A percentile compares a stretch with the other conserved stretches of the same genome.
Evolutionary conservation across 2,797 vertebrate species (phyloP).

Genomic region (Centropyge bicolor): DNA sequence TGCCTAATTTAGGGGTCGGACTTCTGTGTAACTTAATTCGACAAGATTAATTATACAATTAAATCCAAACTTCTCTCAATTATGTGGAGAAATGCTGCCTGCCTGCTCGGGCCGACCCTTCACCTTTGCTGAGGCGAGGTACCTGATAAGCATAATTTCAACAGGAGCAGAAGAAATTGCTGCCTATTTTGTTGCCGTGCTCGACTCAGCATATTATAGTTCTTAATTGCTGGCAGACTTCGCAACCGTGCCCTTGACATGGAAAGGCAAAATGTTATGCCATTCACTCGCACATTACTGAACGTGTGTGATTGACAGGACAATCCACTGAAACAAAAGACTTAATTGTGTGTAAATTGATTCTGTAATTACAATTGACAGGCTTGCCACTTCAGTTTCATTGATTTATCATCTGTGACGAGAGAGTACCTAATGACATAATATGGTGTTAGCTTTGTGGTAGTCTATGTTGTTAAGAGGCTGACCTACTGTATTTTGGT

Average conservation of each 20-base stretch:
- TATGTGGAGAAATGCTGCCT: conserved; percentile 92
- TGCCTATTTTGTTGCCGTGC: conserved; percentile 83
- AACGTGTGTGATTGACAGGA: conserved; percentile 78
- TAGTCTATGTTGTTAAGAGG: conserved; percentile 9
- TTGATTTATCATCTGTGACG: conserved; percentile 72
- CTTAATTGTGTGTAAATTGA: conserved; percentile 82
- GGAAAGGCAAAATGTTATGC: conserved; percentile 74
- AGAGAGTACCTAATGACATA: conserved; percentile 66
- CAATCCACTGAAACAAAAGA: conserved; percentile 81
- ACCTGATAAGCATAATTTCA: conserved; percentile 93
- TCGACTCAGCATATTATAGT: conserved; percentile 78
- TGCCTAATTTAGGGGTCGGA: conserved; percentile 91
- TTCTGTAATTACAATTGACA: conserved; percentile 82
- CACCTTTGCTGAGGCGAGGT: conserved; percentile 90
- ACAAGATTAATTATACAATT: conserved; percentile 99
- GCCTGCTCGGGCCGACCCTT: conserved; percentile 88
- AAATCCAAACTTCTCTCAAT: conserved; percentile 97
- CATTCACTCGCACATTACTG: conserved; percentile 68
- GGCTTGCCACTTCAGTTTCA: conserved; percentile 72
- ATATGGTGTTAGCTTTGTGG: conserved; percentile 33
- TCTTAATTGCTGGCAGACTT: conserved; percentile 81
- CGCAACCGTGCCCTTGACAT: conserved; percentile 76
- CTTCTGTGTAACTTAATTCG: conserved; percentile 96
- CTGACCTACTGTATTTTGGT: not conserved
- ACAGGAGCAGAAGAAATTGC: conserved; percentile 89